A percentile compares a stretch with the other conserved stretches of the same genome.
These are phyloP conservation scores for Ganaspis brasiliensis DNA, from an alignment of 2,888 invertebrate genomes.

Conservation along the genomic window DNA sequence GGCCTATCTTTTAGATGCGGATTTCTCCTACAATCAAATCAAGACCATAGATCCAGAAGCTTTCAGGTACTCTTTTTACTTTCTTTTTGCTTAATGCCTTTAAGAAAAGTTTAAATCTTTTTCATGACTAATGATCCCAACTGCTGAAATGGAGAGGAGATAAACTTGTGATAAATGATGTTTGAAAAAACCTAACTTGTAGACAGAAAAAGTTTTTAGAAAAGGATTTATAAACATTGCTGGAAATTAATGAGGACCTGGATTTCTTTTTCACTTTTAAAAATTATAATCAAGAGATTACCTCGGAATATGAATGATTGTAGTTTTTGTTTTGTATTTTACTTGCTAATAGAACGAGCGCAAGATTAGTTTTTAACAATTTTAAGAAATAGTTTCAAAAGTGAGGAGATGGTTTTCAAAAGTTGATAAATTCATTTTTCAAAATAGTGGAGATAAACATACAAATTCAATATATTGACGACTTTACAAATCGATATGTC, in stretches of 20 bases:
- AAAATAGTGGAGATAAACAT: too few relatives aligned
- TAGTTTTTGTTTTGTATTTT: too few relatives aligned
- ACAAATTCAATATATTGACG: too few relatives aligned
- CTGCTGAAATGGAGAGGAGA: constrained; percentile 3
- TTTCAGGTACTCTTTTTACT: constrained; percentile 82
- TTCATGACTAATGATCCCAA: constrained; percentile 20
- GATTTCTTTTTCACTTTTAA: background rate
- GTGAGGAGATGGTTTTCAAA: too few relatives aligned
- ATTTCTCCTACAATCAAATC: constrained; percentile 86
- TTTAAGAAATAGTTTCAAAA: too few relatives aligned
- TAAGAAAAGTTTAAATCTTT: constrained; percentile 22
- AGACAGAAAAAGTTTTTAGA: background rate
- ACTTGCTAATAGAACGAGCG: too few relatives aligned
- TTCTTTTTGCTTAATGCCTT: background rate
- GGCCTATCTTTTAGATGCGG: constrained; percentile 86
- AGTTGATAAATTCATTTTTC: too few relatives aligned
- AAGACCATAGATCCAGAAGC: constrained; percentile 85
- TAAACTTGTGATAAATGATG: constrained; percentile 1
- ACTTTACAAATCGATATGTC: too few relatives aligned
- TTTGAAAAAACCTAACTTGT: background rate
- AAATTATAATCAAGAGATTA: too few relatives aligned
- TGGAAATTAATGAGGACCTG: background rate
- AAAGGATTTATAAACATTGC: background rate
- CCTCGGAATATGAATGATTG: too few relatives aligned
- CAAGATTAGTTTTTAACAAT: too few relatives aligned